These are phyloP conservation scores for Drosophila nr. perissopoda DNA, from an alignment of 2,888 invertebrate species.

Conservation along the genomic window DNA sequence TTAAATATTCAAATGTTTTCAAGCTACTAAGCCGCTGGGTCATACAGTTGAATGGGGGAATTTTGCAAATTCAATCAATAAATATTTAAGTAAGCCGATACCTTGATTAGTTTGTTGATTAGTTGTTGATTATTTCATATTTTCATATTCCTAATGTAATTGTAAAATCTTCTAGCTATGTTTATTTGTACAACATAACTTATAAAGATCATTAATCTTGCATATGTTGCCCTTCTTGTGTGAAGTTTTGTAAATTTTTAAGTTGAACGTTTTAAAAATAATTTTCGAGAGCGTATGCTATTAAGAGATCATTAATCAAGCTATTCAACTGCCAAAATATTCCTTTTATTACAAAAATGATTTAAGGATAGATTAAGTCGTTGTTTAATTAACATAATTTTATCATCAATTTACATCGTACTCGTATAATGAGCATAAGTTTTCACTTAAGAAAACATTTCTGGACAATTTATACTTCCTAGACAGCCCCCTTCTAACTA, in stretches of 20 bases:
- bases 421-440: neutral
- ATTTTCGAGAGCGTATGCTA: neutral
- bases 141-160: neutral
- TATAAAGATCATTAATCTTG: constrained; percentile 29
- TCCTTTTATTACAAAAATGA: neutral
- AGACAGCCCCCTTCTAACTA: neutral
- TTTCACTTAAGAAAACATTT: neutral
- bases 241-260: constrained; percentile 2
- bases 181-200: neutral
- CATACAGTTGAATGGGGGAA: neutral
- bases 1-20: neutral
- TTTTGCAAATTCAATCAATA: neutral
- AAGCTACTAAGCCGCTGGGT: neutral
- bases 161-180: neutral
- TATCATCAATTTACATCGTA: neutral
- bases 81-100: neutral
- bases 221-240: neutral
- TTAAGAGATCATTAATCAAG: constrained; percentile 11
- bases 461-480: neutral
- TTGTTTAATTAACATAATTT: constrained; percentile 1
- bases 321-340: neutral
- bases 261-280: neutral
- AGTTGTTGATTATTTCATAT: too few relatives aligned
- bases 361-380: neutral
- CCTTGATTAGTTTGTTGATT: neutral